Evolutionary conservation across 2,888 invertebrate species (phyloP).

Genomic region (Cheilosia impressa): DNA sequence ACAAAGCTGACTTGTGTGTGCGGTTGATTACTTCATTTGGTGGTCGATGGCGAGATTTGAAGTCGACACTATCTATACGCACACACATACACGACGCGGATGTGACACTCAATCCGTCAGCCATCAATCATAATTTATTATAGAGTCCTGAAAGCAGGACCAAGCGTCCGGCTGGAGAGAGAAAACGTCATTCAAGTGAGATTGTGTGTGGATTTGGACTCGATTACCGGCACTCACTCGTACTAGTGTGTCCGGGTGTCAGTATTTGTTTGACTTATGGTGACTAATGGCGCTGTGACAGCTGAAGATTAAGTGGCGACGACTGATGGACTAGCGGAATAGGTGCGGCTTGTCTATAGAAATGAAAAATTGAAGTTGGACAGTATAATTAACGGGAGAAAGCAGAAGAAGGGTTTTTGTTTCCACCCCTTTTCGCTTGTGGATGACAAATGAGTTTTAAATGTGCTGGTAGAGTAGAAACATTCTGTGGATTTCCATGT

Average conservation of each 20-base stretch:
- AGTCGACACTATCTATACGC: constrained; percentile 11
- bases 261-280: constrained; percentile 72
- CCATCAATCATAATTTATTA: constrained; percentile 70
- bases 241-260: constrained; percentile 39
- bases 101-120: constrained; percentile 40
- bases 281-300: constrained; percentile 71
- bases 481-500: constrained; percentile 29
- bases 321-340: constrained; percentile 53
- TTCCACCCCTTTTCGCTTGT: constrained; percentile 21
- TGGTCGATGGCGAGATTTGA: constrained; percentile 21
- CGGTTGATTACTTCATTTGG: constrained; percentile 58
- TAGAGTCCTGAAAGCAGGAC: constrained; percentile 20
- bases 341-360: constrained; percentile 26
- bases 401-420: constrained; percentile 58
- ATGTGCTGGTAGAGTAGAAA: constrained; percentile 53
- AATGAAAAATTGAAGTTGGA: constrained; percentile 57
- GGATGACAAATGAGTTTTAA: constrained; percentile 64
- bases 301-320: constrained; percentile 69
- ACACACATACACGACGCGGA: constrained; percentile 1
- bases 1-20: constrained; percentile 34
- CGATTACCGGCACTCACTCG: constrained; percentile 10
- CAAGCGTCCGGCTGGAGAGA: constrained; percentile 2
- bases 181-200: constrained; percentile 41
- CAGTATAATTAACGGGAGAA: constrained; percentile 35
- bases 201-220: constrained; percentile 60